These are phyloP conservation scores for Torymus auratus DNA, from an alignment of 2,888 invertebrate genomes.

Conservation along the genomic window DNA sequence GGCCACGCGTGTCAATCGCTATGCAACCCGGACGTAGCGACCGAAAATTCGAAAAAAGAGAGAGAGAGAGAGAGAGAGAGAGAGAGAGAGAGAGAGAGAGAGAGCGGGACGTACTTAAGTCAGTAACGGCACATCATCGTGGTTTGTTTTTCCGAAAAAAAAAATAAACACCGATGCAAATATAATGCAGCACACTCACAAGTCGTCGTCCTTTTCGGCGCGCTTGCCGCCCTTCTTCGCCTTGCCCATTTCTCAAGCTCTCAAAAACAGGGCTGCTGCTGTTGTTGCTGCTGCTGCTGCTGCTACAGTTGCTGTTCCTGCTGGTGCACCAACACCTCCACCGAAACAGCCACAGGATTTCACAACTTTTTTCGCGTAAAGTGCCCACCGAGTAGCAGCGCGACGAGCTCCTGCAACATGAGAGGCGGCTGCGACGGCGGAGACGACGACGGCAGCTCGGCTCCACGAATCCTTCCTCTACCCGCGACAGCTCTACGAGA, in stretches of 20 bases:
- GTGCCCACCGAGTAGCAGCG: constrained; percentile 40
- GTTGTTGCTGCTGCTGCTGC: too few relatives aligned
- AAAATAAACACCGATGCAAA: not conserved
- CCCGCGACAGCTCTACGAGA: not conserved
- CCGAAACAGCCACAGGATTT: constrained; percentile 27
- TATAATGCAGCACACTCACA: constrained; percentile 79
- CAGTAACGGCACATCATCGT: too few relatives aligned
- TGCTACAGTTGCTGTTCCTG: too few relatives aligned
- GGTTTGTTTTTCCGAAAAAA: not conserved
- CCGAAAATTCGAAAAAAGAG: too few relatives aligned
- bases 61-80: too few relatives aligned
- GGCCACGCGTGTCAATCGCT: too few relatives aligned
- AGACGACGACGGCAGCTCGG: too few relatives aligned
- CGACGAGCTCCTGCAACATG: constrained; percentile 61
- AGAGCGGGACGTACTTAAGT: too few relatives aligned
- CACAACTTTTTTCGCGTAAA: constrained; percentile 60
- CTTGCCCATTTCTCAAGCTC: constrained; percentile 82
- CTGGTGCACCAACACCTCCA: too few relatives aligned
- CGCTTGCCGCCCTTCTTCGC: constrained; percentile 90
- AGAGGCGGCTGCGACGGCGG: constrained; percentile 41
- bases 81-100: too few relatives aligned
- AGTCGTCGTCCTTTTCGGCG: constrained; percentile 85
- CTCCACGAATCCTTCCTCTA: too few relatives aligned
- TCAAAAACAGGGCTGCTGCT: not conserved
- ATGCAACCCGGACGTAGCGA: too few relatives aligned